Conservation (phyloP, 2,888 invertebrate species). For the Polyommatus iphigenia region DNA sequence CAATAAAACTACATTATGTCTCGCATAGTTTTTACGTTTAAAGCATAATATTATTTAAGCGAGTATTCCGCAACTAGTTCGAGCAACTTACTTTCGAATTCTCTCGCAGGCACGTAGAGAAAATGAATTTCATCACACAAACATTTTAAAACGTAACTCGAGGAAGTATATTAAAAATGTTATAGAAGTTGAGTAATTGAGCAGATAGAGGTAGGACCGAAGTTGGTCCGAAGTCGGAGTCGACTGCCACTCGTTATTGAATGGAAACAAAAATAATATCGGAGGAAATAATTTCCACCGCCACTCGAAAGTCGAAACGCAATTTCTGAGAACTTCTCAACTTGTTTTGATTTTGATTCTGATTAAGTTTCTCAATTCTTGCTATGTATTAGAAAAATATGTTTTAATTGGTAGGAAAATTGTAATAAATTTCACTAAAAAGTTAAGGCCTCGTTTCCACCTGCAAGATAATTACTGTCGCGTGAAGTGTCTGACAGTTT, state of each 20-base stretch:
- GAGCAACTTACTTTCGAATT: background rate
- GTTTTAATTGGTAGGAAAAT: background rate
- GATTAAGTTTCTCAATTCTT: background rate
- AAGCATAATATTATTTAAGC: background rate
- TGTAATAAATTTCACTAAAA: too few relatives aligned
- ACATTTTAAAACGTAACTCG: slow-evolving; percentile 13
- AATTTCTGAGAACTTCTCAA: background rate
- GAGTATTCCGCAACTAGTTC: background rate
- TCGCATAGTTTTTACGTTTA: background rate
- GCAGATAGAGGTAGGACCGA: slow-evolving; percentile 5
- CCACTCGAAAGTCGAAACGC: background rate
- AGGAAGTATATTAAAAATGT: slow-evolving; percentile 28
- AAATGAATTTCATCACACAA: slow-evolving; percentile 5
- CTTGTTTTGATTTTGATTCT: background rate
- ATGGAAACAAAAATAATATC: slow-evolving; percentile 29
- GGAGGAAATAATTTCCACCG: background rate
- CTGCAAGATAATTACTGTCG: too few relatives aligned
- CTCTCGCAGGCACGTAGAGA: background rate
- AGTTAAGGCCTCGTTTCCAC: too few relatives aligned
- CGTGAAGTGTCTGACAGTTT: too few relatives aligned
- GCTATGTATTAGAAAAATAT: background rate
- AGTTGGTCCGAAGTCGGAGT: background rate
- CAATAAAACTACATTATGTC: background rate
- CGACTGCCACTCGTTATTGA: slow-evolving; percentile 23
- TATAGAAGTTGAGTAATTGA: slow-evolving; percentile 22